Evolutionary conservation across 2,797 vertebrate species (phyloP).

Genomic region (Serranus cabrilla): DNA sequence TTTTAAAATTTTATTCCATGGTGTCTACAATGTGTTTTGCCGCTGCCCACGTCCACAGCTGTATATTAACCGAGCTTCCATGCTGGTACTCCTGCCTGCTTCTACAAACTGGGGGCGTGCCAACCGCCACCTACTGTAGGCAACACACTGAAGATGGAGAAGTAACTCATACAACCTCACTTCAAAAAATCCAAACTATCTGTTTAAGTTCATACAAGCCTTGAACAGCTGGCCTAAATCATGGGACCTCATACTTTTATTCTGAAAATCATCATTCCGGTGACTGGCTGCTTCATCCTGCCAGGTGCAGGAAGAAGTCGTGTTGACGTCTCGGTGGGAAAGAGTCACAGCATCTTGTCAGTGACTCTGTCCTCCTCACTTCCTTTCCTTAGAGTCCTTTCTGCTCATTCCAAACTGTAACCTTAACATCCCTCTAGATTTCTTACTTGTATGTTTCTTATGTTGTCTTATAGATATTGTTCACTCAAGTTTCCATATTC

Average conservation of each 20-base stretch:
- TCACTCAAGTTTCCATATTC: conserved; percentile 6
- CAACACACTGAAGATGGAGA: too few species aligned
- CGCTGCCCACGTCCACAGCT: too few species aligned
- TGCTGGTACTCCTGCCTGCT: too few species aligned
- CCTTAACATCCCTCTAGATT: conserved; percentile 4
- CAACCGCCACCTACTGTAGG: too few species aligned
- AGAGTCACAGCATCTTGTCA: background rate
- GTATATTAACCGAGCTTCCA: too few species aligned
- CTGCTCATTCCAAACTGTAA: conserved; percentile 2
- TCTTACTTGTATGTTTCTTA: conserved; percentile 16
- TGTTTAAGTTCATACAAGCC: background rate
- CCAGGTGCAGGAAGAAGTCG: conserved; percentile 35
- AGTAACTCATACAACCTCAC: too few species aligned
- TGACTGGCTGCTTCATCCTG: conserved; percentile 6
- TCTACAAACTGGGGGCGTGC: too few species aligned
- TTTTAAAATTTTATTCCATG: too few species aligned
- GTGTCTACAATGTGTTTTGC: too few species aligned
- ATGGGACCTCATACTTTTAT: conserved; percentile 15
- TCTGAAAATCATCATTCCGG: conserved; percentile 12
- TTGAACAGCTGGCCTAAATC: conserved; percentile 3
- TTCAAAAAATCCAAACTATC: too few species aligned
- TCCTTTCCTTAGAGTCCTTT: background rate
- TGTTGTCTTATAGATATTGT: conserved; percentile 4
- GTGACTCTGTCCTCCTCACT: background rate
- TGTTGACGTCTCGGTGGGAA: conserved; percentile 1